A percentile compares a stretch with the other conserved stretches of the same genome.
phyloP scores from a whole-genome alignment of 2,797 vertebrate species.

The Urophycis tenuis region DNA sequence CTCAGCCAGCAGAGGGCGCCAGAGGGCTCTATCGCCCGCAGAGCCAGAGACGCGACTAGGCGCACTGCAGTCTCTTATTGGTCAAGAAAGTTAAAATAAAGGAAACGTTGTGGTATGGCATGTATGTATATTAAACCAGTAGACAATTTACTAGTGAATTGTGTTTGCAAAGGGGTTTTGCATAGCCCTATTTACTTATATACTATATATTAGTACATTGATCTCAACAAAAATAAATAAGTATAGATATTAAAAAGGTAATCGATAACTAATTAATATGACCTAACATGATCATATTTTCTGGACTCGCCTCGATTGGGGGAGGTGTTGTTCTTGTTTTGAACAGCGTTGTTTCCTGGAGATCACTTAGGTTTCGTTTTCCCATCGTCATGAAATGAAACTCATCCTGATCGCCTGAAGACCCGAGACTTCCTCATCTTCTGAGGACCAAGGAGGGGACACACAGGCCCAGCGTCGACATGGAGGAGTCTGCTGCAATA shows the following conservation, averaged over 20 bases:
- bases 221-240: too few relatives aligned
- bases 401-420: neutral
- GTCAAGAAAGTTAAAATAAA: neutral
- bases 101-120: neutral
- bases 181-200: too few relatives aligned
- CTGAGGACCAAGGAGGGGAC: too few relatives aligned
- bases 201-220: too few relatives aligned
- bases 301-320: too few relatives aligned
- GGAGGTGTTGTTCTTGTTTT: too few relatives aligned
- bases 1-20: neutral
- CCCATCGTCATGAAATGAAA: slow-evolving; percentile 40
- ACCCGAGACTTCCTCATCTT: too few relatives aligned
- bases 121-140: neutral
- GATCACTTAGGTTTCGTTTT: slow-evolving; percentile 63
- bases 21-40: neutral
- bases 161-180: neutral
- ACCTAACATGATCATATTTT: too few relatives aligned
- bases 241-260: too few relatives aligned
- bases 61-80: neutral
- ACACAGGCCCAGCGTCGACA: neutral
- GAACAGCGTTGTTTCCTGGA: neutral
- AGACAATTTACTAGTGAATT: neutral
- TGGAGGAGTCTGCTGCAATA: neutral
- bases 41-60: neutral
- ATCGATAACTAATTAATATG: too few relatives aligned